phyloP scores from a whole-genome alignment of 2,797 vertebrate genomes.

The Streptopelia turtur region DNA sequence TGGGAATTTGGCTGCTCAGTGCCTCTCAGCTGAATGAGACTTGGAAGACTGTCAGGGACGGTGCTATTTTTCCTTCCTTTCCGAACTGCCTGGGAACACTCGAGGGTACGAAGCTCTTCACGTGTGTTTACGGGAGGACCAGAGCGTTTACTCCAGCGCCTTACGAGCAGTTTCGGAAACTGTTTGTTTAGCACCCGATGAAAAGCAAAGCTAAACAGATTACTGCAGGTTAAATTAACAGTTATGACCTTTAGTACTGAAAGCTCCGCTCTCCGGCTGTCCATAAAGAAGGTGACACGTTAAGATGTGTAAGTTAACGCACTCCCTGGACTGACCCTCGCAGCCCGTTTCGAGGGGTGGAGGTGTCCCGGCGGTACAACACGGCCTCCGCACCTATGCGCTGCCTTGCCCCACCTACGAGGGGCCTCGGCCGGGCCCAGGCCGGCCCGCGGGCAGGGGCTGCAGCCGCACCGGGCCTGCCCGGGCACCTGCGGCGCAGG shows the following conservation, averaged over 20 bases:
- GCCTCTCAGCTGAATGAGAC: not conserved
- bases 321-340: rapidly evolving
- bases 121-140: not conserved
- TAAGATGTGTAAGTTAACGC: rapidly evolving
- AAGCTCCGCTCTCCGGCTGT: not conserved
- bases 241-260: not conserved
- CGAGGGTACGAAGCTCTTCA: not conserved
- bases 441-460: not conserved
- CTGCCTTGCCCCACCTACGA: not conserved
- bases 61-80: not conserved
- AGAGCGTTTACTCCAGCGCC: not conserved
- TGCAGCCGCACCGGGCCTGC: not conserved
- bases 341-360: rapidly evolving
- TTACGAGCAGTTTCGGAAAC: not conserved
- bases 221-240: not conserved
- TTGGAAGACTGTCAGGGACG: slow-evolving; percentile 23
- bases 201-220: not conserved
- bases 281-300: rapidly evolving
- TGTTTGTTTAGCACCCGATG: not conserved
- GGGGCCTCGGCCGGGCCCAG: not conserved
- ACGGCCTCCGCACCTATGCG: rapidly evolving
- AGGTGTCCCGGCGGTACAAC: not conserved
- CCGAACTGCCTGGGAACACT: not conserved
- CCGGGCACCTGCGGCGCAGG: not conserved
- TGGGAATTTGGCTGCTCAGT: slow-evolving; percentile 34